Conservation (phyloP, 2,113 vertebrate genomes). For the Syngnathus typhle region DNA sequence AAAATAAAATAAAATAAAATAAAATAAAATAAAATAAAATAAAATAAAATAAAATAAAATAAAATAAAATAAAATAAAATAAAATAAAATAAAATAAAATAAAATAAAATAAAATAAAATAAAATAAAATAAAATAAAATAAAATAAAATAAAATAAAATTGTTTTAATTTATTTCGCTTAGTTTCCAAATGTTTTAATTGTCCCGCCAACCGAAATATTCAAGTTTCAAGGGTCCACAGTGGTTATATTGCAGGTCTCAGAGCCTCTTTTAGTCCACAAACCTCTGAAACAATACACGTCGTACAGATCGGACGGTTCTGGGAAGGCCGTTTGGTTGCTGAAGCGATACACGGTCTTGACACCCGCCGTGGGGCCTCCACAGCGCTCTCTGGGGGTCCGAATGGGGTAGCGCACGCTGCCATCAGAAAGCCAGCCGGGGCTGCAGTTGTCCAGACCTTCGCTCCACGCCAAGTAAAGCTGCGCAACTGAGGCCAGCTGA, state of each 20-base stretch:
- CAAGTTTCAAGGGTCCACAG: not conserved
- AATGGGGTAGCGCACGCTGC: constrained; percentile 96
- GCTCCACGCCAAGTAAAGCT: constrained; percentile 87
- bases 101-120: not conserved
- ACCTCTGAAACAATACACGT: constrained; percentile 90
- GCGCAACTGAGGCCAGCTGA: constrained; percentile 80
- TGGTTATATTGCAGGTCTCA: not conserved
- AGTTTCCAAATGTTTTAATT: not conserved
- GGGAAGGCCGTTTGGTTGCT: constrained; percentile 93
- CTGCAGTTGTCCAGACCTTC: constrained; percentile 84
- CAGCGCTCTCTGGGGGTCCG: constrained; percentile 82
- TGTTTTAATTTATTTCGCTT: not conserved
- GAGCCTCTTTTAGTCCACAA: constrained; percentile 15
- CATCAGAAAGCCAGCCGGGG: constrained; percentile 89
- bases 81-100: not conserved
- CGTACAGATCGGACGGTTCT: constrained; percentile 75
- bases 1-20: not conserved
- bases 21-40: not conserved
- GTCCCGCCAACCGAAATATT: not conserved
- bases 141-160: not conserved
- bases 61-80: not conserved
- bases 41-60: not conserved
- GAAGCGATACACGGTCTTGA: constrained; percentile 89
- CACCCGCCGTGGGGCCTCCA: constrained; percentile 79
- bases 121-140: not conserved